Evolutionary conservation across 2,888 invertebrate genomes (phyloP).

Genomic region (Cremastobaeus sp.): DNA sequence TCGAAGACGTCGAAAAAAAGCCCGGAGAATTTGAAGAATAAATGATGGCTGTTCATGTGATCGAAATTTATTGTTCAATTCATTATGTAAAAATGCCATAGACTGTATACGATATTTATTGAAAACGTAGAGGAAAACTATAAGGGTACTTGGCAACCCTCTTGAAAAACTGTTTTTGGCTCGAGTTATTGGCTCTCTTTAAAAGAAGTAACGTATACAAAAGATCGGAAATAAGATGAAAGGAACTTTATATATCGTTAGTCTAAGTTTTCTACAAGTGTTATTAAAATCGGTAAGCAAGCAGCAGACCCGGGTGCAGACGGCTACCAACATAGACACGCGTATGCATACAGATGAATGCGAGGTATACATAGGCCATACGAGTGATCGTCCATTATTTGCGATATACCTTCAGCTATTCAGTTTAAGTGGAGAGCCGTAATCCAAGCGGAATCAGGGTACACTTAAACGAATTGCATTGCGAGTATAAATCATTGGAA

Average conservation of each 20-base stretch:
- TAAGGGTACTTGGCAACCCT: conserved; percentile 43
- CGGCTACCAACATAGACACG: no score
- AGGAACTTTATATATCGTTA: conserved; percentile 63
- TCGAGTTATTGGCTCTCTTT: conserved; percentile 39
- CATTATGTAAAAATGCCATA: conserved; percentile 22
- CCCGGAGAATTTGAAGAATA: neutral
- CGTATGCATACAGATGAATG: conserved; percentile 75
- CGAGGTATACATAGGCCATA: conserved; percentile 70
- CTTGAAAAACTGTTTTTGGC: conserved; percentile 55
- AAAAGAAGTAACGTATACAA: conserved; percentile 37
- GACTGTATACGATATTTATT: conserved; percentile 25
- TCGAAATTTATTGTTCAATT: no score
- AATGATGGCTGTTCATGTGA: no score
- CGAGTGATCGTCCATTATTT: conserved; percentile 56
- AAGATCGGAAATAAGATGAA: conserved; percentile 53
- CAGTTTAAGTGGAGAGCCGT: conserved; percentile 66
- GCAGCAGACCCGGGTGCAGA: conserved; percentile 72
- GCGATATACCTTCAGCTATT: conserved; percentile 60
- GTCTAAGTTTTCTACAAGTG: conserved; percentile 77
- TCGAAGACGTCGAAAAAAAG: no score
- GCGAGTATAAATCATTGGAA: conserved; percentile 74
- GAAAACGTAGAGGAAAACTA: conserved; percentile 40
- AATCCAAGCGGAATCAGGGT: conserved; percentile 76
- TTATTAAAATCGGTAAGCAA: conserved; percentile 74
- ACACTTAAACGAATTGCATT: conserved; percentile 78